Evolutionary conservation across 2,797 vertebrate genomes (phyloP).

Genomic region (Nasua narica): DNA sequence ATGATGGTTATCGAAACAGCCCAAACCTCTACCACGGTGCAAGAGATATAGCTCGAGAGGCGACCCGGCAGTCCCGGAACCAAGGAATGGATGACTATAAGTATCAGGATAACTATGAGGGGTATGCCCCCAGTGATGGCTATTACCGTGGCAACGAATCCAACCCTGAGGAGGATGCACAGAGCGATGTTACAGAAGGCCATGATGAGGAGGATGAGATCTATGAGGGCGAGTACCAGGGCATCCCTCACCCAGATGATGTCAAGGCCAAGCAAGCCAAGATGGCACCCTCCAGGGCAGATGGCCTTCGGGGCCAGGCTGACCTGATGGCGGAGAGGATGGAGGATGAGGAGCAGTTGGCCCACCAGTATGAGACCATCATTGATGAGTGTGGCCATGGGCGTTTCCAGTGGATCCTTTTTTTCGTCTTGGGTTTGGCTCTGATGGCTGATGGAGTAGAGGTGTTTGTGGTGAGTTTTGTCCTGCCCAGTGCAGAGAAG

Average conservation of each 20-base stretch:
- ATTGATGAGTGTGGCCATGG: constrained; percentile 98
- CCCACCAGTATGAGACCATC: constrained; percentile 96
- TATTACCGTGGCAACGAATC: constrained; percentile 90
- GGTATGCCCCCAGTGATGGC: constrained; percentile 81
- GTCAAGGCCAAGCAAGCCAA: constrained; percentile 90
- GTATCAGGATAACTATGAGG: constrained; percentile 87
- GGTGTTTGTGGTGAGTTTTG: constrained; percentile 96
- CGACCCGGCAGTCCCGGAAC: constrained; percentile 55
- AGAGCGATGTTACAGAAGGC: constrained; percentile 95
- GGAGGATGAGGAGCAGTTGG: constrained; percentile 91
- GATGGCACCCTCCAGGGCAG: constrained; percentile 84
- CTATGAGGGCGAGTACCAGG: constrained; percentile 99
- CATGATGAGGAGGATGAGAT: constrained; percentile 96
- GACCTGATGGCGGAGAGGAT: constrained; percentile 87
- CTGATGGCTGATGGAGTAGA: constrained; percentile 98
- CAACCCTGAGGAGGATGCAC: constrained; percentile 92
- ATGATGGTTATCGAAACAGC: constrained; percentile 90
- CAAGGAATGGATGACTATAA: constrained; percentile 84
- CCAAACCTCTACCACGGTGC: constrained; percentile 83
- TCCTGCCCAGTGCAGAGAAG: constrained; percentile 96
- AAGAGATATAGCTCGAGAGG: constrained; percentile 71
- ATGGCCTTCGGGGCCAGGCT: constrained; percentile 86
- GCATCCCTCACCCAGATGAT: constrained; percentile 96
- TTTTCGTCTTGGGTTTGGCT: constrained; percentile 93
- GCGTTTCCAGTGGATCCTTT: constrained; percentile 97